Evolutionary conservation across 2,888 invertebrate species (phyloP).

Genomic region (Drosophila differens): DNA sequence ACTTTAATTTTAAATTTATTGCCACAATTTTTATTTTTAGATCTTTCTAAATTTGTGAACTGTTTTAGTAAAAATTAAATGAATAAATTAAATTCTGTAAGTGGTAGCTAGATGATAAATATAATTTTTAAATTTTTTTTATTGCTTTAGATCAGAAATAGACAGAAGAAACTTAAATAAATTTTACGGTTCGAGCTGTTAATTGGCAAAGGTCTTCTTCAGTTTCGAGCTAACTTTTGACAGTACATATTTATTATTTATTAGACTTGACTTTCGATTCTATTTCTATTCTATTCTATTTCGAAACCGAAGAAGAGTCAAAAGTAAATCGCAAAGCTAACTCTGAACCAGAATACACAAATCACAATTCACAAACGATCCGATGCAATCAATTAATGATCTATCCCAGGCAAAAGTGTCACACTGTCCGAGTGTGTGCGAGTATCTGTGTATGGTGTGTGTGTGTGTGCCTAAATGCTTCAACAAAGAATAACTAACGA

Average conservation of each 20-base stretch:
- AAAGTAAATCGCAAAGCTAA: constrained; percentile 1
- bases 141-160: too few relatives aligned
- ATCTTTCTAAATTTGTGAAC: neutral
- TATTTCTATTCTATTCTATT: neutral
- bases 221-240: neutral
- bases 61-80: neutral
- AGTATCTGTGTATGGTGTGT: constrained; percentile 3
- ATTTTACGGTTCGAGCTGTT: neutral
- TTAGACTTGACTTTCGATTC: neutral
- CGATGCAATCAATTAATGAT: constrained; percentile 49
- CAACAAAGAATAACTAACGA: constrained; percentile 80
- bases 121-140: too few relatives aligned
- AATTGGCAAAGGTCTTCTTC: neutral
- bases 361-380: constrained; percentile 3
- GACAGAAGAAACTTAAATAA: too few relatives aligned
- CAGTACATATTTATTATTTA: neutral
- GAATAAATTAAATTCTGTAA: neutral
- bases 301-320: neutral
- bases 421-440: constrained; percentile 5
- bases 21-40: too few relatives aligned
- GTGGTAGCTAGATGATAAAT: neutral
- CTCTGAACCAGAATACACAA: neutral
- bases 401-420: constrained; percentile 24
- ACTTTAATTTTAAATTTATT: too few relatives aligned
- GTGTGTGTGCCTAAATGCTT: constrained; percentile 62